Percentiles rank a stretch among this genome's conserved stretches.
These are phyloP conservation scores for Caretta caretta DNA, from an alignment of 2,113 vertebrate genomes.

Conservation along the genomic window DNA sequence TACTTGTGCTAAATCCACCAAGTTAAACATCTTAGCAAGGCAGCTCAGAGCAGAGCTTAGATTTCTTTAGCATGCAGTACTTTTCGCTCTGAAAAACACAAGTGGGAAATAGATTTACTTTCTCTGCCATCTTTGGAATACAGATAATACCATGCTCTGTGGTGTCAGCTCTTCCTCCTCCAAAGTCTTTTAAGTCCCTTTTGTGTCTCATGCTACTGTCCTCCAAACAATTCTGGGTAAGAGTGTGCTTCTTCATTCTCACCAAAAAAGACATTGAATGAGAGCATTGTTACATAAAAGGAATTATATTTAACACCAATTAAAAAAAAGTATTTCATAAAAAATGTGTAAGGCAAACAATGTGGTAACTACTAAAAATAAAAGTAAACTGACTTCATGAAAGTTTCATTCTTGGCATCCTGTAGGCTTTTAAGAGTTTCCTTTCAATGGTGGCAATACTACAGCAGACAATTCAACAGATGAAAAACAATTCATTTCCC, in stretches of 20 bases:
- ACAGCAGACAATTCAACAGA: conserved; percentile 39
- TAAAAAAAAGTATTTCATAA: conserved; percentile 1
- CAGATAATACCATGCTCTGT: conserved; percentile 52
- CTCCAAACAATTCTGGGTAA: conserved; percentile 68
- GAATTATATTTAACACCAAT: conserved; percentile 25
- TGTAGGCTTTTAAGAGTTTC: conserved; percentile 45
- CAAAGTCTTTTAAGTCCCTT: conserved; percentile 70
- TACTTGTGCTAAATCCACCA: conserved; percentile 21
- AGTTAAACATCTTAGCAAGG: conserved; percentile 42
- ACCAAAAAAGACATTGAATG: conserved; percentile 12
- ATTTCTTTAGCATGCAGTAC: neutral
- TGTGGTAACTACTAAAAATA: conserved; percentile 64
- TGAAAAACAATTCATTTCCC: conserved; percentile 61
- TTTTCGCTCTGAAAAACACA: neutral
- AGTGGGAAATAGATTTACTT: conserved; percentile 28
- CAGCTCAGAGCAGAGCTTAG: neutral
- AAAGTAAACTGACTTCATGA: conserved; percentile 56
- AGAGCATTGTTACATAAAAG: conserved; percentile 34
- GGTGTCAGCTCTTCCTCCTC: conserved; percentile 58
- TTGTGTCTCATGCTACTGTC: conserved; percentile 61
- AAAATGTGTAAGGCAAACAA: conserved; percentile 59
- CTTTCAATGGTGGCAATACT: conserved; percentile 62
- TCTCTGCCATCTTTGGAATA: conserved; percentile 47
- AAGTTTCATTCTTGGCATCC: conserved; percentile 1
- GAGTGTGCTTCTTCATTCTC: conserved; percentile 67